Evolutionary conservation across 2,888 invertebrate genomes (phyloP).

Genomic region (Tetragonula carbonaria): DNA sequence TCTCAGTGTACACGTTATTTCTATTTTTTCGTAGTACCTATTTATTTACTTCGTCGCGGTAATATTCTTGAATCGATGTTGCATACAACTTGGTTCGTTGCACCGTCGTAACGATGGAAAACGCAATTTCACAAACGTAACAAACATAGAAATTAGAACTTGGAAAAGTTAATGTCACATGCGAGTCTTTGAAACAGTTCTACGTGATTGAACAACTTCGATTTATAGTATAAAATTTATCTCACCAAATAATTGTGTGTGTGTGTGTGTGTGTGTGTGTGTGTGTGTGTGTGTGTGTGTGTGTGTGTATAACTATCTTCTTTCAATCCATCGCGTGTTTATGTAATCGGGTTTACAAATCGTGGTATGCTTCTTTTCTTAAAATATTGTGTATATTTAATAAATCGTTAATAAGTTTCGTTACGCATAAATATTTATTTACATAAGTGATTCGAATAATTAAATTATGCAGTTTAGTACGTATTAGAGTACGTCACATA

Average conservation of each 20-base stretch:
- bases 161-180: neutral
- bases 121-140: conserved; percentile 23
- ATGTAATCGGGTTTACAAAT: neutral
- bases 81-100: neutral
- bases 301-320: no score
- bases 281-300: no score
- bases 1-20: no score
- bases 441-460: no score
- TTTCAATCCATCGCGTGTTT: neutral
- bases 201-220: neutral
- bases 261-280: no score
- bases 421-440: no score
- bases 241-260: no score
- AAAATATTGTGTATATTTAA: no score
- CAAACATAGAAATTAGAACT: conserved; percentile 27
- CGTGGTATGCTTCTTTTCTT: no score
- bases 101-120: neutral
- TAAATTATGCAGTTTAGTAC: no score
- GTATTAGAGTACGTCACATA: no score
- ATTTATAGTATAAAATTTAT: neutral
- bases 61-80: neutral
- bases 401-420: no score
- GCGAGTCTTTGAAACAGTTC: neutral
- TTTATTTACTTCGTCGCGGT: neutral
- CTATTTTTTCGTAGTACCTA: neutral